phyloP scores from a whole-genome alignment of 2,888 invertebrate species.

The Deroplatys truncata region DNA sequence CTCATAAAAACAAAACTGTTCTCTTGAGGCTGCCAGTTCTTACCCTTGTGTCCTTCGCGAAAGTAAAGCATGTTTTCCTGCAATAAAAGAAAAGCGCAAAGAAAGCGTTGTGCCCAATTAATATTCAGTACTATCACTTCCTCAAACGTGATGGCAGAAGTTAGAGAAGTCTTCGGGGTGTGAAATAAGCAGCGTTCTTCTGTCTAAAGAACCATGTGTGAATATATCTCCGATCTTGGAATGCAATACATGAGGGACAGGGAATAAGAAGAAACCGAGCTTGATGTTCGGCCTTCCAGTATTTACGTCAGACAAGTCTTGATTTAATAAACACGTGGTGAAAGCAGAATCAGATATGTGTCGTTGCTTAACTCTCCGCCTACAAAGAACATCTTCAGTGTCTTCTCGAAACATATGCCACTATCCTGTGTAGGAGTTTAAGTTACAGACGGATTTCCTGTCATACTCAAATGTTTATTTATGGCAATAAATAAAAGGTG shows the following conservation, averaged over 20 bases:
- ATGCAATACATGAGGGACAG: too few species aligned
- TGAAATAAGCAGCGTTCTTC: too few species aligned
- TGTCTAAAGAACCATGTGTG: too few species aligned
- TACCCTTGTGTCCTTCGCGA: too few species aligned
- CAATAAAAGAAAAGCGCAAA: not conserved
- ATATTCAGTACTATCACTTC: not conserved
- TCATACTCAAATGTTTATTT: too few species aligned
- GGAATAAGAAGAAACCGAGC: too few species aligned
- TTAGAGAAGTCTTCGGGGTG: not conserved
- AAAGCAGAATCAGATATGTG: not conserved
- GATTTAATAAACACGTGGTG: not conserved
- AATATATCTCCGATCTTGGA: not conserved
- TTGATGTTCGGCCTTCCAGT: too few species aligned
- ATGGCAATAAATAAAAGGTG: too few species aligned
- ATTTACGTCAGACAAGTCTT: not conserved
- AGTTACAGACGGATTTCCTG: too few species aligned
- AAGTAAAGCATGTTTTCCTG: too few species aligned
- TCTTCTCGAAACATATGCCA: not conserved
- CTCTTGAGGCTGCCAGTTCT: too few species aligned
- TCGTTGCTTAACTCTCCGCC: not conserved
- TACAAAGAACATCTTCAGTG: not conserved
- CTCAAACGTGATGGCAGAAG: not conserved
- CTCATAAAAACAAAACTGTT: too few species aligned
- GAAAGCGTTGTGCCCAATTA: not conserved
- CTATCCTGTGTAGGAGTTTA: not conserved